phyloP scores from a whole-genome alignment of 1,140 invertebrate species.

The Choristoneura fumiferana region DNA sequence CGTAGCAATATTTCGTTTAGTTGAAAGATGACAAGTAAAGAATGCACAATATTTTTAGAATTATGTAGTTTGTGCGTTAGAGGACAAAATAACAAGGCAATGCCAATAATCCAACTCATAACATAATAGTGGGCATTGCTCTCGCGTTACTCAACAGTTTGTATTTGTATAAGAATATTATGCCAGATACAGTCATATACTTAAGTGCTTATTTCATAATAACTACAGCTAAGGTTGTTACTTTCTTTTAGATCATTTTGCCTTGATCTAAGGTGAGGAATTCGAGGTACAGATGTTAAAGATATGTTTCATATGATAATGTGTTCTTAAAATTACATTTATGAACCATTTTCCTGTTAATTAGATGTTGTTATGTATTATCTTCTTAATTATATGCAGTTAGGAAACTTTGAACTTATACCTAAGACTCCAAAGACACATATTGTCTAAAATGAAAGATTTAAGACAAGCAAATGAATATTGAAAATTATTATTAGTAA shows the following conservation, averaged over 20 bases:
- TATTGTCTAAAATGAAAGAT: too few species aligned
- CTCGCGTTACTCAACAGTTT: constrained; percentile 24
- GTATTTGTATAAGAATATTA: neutral
- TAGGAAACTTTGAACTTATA: too few species aligned
- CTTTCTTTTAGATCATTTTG: constrained; percentile 40
- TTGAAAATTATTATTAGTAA: too few species aligned
- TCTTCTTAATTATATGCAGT: too few species aligned
- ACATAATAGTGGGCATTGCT: constrained; percentile 22
- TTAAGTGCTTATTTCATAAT: constrained; percentile 12
- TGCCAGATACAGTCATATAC: constrained; percentile 2
- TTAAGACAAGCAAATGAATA: too few species aligned
- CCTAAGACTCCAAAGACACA: too few species aligned
- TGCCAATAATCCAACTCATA: constrained; percentile 20
- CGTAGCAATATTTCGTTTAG: constrained; percentile 22
- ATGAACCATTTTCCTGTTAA: neutral
- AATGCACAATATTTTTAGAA: constrained; percentile 75
- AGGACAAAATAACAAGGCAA: constrained; percentile 63
- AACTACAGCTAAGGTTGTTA: constrained; percentile 29
- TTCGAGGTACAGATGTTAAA: neutral
- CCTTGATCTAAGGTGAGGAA: neutral
- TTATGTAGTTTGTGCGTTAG: constrained; percentile 66
- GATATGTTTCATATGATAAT: neutral
- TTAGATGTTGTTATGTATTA: neutral
- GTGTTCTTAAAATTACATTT: neutral
- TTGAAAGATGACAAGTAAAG: constrained; percentile 63